Conservation (phyloP, 2,113 vertebrate species). For the Percina caprodes region DNA sequence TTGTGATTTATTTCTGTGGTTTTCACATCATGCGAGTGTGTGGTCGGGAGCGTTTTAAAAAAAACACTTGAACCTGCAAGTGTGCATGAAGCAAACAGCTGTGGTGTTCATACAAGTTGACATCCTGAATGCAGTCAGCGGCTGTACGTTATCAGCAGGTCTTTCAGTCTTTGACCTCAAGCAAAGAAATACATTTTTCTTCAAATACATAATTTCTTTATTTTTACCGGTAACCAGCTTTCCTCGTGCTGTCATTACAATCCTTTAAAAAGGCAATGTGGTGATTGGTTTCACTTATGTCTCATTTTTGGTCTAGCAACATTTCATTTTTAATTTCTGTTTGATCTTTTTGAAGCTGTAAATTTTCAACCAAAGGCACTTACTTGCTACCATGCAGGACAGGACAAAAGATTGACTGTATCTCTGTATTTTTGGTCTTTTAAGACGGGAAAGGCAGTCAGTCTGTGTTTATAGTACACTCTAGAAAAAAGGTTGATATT, state of each 20-base stretch:
- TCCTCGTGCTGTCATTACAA: constrained; percentile 69
- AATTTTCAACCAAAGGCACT: constrained; percentile 97
- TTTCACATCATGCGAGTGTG: constrained; percentile 18
- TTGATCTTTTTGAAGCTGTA: constrained; percentile 92
- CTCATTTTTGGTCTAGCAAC: constrained; percentile 91
- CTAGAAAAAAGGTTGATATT: constrained; percentile 54
- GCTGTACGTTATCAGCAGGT: constrained; percentile 48
- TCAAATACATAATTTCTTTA: constrained; percentile 54
- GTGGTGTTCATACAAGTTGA: constrained; percentile 46
- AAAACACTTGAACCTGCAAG: constrained; percentile 80
- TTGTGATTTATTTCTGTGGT: constrained; percentile 15
- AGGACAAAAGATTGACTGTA: constrained; percentile 86
- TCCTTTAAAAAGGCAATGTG: constrained; percentile 95
- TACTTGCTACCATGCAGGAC: constrained; percentile 94
- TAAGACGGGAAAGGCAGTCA: constrained; percentile 89
- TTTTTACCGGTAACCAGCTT: constrained; percentile 54
- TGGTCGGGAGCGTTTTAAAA: neutral
- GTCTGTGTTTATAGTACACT: constrained; percentile 60
- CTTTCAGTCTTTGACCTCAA: constrained; percentile 51
- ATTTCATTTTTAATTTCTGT: constrained; percentile 84
- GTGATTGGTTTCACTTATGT: constrained; percentile 89
- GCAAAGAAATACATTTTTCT: constrained; percentile 45
- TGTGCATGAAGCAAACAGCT: constrained; percentile 65
- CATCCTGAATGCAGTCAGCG: constrained; percentile 65
- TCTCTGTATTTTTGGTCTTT: constrained; percentile 89